A percentile compares a stretch with the other conserved stretches of the same genome.
Conservation (phyloP, 2,797 vertebrate genomes). For the Threskiornis aethiopicus region DNA sequence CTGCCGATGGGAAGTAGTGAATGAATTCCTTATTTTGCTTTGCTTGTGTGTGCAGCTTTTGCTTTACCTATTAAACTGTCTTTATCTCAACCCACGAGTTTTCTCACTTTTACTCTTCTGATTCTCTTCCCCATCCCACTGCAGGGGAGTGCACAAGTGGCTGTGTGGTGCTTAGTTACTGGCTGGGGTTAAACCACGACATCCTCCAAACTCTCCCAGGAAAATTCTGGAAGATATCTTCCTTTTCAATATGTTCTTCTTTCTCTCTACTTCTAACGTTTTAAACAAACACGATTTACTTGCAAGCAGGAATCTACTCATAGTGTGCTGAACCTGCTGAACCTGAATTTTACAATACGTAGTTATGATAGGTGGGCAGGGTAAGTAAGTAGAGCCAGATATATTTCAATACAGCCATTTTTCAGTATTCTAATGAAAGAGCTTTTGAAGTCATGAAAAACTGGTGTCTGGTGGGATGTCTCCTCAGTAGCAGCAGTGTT, state of each 20-base stretch:
- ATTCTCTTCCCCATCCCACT: too few relatives aligned
- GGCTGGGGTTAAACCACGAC: too few relatives aligned
- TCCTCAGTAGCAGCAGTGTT: not conserved
- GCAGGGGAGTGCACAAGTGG: too few relatives aligned
- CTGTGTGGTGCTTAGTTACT: too few relatives aligned
- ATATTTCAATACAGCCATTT: not conserved
- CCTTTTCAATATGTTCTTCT: not conserved
- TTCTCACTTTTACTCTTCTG: too few relatives aligned
- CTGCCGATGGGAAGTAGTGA: too few relatives aligned
- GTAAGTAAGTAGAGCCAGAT: not conserved
- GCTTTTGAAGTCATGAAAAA: not conserved
- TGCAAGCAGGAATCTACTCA: not conserved
- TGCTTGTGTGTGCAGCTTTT: too few relatives aligned
- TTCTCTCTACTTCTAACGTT: not conserved
- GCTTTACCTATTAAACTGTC: too few relatives aligned
- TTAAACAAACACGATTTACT: not conserved
- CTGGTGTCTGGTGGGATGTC: not conserved
- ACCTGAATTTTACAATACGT: constrained; percentile 13
- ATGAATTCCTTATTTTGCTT: too few relatives aligned
- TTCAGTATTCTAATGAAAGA: not conserved
- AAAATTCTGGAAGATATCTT: not conserved
- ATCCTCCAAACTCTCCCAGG: not conserved
- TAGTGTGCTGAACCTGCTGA: not conserved
- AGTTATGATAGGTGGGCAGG: not conserved
- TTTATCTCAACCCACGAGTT: too few relatives aligned